Evolutionary conservation across 2,888 invertebrate genomes (phyloP).

Genomic region (Melinaea marsaeus): DNA sequence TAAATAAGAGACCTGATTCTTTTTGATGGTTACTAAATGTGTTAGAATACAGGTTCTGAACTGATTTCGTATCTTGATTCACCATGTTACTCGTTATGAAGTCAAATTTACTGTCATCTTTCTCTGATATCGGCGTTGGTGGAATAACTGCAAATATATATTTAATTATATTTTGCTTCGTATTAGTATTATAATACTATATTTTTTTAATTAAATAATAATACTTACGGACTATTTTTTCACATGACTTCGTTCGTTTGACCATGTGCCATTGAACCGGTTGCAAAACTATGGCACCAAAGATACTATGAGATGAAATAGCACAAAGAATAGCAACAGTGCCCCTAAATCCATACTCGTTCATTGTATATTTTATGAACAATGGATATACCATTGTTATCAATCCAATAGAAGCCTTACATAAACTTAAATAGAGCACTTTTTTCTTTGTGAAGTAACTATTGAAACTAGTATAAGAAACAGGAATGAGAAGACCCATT

Average conservation of each 20-base stretch:
- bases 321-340: conserved; percentile 83
- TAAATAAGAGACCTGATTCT: conserved; percentile 54
- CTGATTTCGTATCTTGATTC: conserved; percentile 50
- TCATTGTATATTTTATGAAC: conserved; percentile 80
- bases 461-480: conserved; percentile 85
- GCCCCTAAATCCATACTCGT: conserved; percentile 83
- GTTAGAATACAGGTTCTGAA: conserved; percentile 56
- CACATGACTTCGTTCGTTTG: conserved; percentile 58
- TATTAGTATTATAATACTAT: background rate
- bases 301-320: conserved; percentile 81
- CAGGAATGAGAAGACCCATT: conserved; percentile 84
- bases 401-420: conserved; percentile 83
- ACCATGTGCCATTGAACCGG: conserved; percentile 86
- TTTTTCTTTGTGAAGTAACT: conserved; percentile 84
- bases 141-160: conserved; percentile 60
- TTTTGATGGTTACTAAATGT: conserved; percentile 45
- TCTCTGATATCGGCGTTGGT: conserved; percentile 64
- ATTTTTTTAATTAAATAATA: background rate
- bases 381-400: conserved; percentile 83
- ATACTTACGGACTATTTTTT: conserved; percentile 68
- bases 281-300: conserved; percentile 83
- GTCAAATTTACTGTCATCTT: conserved; percentile 53
- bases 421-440: conserved; percentile 82
- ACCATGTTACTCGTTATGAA: conserved; percentile 45
- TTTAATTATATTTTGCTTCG: background rate